These are phyloP conservation scores for Drosophila neonasuta DNA, from an alignment of 2,888 invertebrate species.

Conservation along the genomic window DNA sequence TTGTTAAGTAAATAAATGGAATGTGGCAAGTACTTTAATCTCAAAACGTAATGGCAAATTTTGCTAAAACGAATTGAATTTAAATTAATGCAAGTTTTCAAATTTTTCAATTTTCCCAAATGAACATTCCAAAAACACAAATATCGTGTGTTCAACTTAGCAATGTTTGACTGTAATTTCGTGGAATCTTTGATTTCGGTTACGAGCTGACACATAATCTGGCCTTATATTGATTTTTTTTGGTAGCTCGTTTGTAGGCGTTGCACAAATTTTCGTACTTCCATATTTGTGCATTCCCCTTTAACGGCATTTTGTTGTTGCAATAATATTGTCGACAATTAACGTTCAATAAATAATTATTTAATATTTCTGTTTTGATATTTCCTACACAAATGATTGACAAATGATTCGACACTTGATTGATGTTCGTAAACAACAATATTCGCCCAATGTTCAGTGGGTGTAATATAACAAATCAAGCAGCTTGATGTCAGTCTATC, in stretches of 20 bases:
- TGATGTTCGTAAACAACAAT: conserved; percentile 26
- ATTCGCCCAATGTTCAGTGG: conserved; percentile 11
- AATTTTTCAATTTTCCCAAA: too few relatives aligned
- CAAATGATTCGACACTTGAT: conserved; percentile 54
- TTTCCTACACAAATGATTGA: conserved; percentile 50
- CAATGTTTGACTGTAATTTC: conserved; percentile 2
- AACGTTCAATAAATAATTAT: conserved; percentile 62
- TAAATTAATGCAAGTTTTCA: neutral
- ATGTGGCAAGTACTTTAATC: conserved; percentile 1
- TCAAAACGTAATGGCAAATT: neutral
- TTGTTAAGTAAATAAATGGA: conserved; percentile 41
- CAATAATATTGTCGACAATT: conserved; percentile 63
- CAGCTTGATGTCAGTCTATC: conserved; percentile 27
- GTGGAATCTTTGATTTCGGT: conserved; percentile 13
- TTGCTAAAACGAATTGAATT: neutral
- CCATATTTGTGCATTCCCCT: conserved; percentile 45
- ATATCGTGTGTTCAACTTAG: neutral
- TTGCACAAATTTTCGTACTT: conserved; percentile 53
- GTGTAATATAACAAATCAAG: conserved; percentile 30
- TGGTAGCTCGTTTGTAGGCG: conserved; percentile 51
- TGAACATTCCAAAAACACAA: neutral
- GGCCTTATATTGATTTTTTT: conserved; percentile 47
- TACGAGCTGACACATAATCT: conserved; percentile 26
- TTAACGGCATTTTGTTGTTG: conserved; percentile 23
- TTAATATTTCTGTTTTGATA: conserved; percentile 57